Percentiles rank a stretch among this genome's conserved stretches.
These are phyloP conservation scores for Yponomeuta malinellus DNA, from an alignment of 2,888 invertebrate genomes.

Conservation along the genomic window DNA sequence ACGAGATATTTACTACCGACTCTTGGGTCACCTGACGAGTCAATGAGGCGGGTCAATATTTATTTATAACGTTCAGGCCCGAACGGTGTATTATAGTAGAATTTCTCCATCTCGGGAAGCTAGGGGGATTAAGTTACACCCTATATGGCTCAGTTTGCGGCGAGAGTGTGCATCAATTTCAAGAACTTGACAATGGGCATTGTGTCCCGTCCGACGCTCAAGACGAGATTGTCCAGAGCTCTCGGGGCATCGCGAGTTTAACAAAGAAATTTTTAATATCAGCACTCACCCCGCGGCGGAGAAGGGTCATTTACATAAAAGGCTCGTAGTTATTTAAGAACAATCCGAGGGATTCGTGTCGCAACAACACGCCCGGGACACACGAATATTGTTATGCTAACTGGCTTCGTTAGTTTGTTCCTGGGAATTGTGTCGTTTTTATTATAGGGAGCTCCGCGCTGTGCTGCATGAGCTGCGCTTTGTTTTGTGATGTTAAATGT, in stretches of 20 bases:
- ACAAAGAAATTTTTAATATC: slow-evolving; percentile 70
- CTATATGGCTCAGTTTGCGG: not conserved
- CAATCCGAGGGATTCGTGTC: slow-evolving; percentile 44
- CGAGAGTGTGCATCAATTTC: slow-evolving; percentile 17
- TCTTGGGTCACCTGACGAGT: too few species aligned
- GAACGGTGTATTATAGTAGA: too few species aligned
- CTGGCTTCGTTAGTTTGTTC: slow-evolving; percentile 73
- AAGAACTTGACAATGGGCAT: slow-evolving; percentile 19
- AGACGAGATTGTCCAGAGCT: slow-evolving; percentile 44
- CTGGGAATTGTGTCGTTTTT: slow-evolving; percentile 64
- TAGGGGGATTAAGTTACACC: too few species aligned
- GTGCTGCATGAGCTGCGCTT: not conserved
- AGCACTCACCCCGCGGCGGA: slow-evolving; percentile 57
- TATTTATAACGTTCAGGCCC: too few species aligned
- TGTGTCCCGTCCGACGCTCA: slow-evolving; percentile 21
- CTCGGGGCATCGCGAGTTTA: slow-evolving; percentile 29
- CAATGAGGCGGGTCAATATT: too few species aligned
- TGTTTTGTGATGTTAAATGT: slow-evolving; percentile 5
- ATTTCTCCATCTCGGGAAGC: too few species aligned
- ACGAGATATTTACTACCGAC: too few species aligned
- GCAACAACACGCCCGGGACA: slow-evolving; percentile 37
- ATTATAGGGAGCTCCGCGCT: slow-evolving; percentile 18
- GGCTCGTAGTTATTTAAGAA: slow-evolving; percentile 62
- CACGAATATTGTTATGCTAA: slow-evolving; percentile 72
- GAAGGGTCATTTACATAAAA: slow-evolving; percentile 65